These are phyloP conservation scores for Grammomys dolichurus DNA, from an alignment of 2,113 vertebrate genomes.

Conservation along the genomic window DNA sequence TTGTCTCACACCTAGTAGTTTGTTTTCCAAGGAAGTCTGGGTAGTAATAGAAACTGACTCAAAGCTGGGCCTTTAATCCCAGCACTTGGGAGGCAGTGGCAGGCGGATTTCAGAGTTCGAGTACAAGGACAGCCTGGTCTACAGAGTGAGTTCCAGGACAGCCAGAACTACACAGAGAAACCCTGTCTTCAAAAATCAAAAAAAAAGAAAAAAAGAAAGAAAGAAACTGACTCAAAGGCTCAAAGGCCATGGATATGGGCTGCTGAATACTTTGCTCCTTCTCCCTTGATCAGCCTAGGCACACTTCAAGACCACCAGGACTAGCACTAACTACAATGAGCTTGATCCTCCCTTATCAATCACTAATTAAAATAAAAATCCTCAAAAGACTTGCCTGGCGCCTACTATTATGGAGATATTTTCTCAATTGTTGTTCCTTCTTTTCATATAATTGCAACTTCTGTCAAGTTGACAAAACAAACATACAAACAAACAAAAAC, in stretches of 20 bases:
- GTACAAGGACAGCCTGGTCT: no score
- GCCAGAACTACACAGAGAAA: no score
- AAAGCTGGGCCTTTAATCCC: no score
- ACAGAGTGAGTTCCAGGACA: no score
- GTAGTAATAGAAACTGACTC: neutral
- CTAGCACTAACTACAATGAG: no score
- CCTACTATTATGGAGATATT: neutral
- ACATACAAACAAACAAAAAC: neutral
- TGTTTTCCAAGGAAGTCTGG: neutral
- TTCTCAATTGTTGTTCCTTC: neutral
- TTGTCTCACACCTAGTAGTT: neutral
- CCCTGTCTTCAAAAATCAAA: no score
- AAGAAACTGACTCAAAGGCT: no score
- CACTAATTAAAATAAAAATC: neutral
- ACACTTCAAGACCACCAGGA: neutral
- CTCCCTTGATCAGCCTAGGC: neutral
- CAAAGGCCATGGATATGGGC: neutral
- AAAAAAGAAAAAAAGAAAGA: no score
- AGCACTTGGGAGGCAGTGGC: no score
- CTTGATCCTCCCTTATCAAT: fast-evolving
- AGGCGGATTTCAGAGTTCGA: no score
- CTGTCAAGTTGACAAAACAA: neutral
- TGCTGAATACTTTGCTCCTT: neutral
- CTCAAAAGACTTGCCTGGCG: neutral
- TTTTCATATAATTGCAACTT: neutral